Evolutionary conservation across 2,888 invertebrate species (phyloP), one percentile per base, ranked within the genome.

Genomic region (Luperina testacea): DNA sequence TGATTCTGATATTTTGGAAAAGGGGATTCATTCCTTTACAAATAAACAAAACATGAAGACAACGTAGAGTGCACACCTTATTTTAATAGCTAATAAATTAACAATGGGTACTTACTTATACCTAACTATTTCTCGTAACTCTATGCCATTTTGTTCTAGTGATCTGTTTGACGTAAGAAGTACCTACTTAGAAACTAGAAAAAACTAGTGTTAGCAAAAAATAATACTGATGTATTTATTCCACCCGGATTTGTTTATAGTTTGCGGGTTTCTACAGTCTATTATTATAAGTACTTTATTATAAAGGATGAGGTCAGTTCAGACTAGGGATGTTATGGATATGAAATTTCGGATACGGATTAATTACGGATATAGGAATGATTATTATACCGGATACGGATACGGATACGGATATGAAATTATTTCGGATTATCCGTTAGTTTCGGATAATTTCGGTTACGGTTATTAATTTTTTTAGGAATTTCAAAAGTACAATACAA

Each of bases 111-210:
- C 32, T 48, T 24, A 64, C 9, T n/a, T 67, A n/a, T n/a, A n/a
- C 24, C 2, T 45, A 45, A 9, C n/a, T 42, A 9, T 67, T n/a
- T n/a, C 57, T 70, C 11, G 0, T 42, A n/a, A n/a, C n/a, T n/a
- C n/a, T 27, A 51, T 42, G 42, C 59, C 7, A 32, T 45, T 17
- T 48, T 24, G 27, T 73, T 53, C 42, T 73, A 32, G 51, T 42
- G 53, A 73, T 51, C 63, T 65, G 9, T 48, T 45, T 57, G 64
- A 65, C 76, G 77, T 61, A 32, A 65, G 6, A 15, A 64, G 15
- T 72, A 38, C 2, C 38, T 38, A n/a, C 45, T 64, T 45, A 4
- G 53, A n/a, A 42, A 74, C 42, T 74, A 53, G 61, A 42, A 13
- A 38, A 38, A 7, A 0, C 7, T 7, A 24, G 2, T 32, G 24